Evolutionary conservation across 2,888 invertebrate genomes (phyloP), one percentile per base, ranked within the genome.

Genomic region (Coenonympha glycerion): DNA sequence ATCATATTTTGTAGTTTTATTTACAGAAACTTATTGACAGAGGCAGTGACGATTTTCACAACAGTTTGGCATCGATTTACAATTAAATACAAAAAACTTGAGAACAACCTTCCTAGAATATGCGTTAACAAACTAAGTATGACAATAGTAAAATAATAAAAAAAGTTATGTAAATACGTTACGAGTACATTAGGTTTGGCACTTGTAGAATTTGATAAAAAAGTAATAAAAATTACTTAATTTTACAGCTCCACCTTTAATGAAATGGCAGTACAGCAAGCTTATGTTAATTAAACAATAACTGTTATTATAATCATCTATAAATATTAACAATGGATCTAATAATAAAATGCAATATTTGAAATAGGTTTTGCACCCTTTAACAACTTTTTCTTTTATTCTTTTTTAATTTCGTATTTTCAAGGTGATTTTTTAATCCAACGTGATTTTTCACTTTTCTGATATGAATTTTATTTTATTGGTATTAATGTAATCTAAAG

Each of bases 1-100:
- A 40, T 49, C 45, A 22, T 55, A 42, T 47, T 47, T 40, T 39
- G 46, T 52, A 47, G 36, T 52, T 47, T 55, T 55, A 55, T 55
- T 52, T 55, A 55, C 55, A 55, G 55, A 55, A 53, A 55, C 30
- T 46, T 49, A 42, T 42, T 42, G 34, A 47, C 39, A 55, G 33
- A 55, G 55, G 55, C 55, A 55, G 55, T 55, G 55, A 48, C 16
- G 36, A 47, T 53, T 24, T 28, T 42, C 37, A 52, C 42, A 52
- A 28, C 49, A 52, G 47, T 52, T 46, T 42, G 50, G 50, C 44
- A 54, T 44, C 31, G 22, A 47, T 15, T 49, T 44, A 31, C 9
- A 19, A 13, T 21, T 39, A 21, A 31, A 30, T 41, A 22, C 22
- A 41, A 41, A 49, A 21, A 44, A 6, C 26, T 47, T 26, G 19